Conservation (phyloP, 2,888 invertebrate species). For the Julus scandinavius region DNA sequence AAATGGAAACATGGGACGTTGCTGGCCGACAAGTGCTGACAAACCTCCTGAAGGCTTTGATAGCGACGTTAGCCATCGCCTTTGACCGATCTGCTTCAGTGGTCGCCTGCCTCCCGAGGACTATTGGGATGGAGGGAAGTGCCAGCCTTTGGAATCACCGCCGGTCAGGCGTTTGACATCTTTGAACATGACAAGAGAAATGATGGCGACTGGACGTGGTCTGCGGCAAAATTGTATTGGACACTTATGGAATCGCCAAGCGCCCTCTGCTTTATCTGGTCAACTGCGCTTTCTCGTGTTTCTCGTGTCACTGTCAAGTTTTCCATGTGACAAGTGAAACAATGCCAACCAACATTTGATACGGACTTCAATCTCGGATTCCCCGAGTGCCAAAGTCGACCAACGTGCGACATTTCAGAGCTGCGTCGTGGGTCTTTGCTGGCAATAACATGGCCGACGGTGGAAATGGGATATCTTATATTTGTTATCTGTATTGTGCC, state of each 20-base stretch:
- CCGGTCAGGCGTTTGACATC: background rate
- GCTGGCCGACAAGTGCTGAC: background rate
- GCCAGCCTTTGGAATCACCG: background rate
- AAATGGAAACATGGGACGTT: background rate
- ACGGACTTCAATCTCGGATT: background rate
- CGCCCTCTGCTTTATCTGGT: slow-evolving; percentile 27
- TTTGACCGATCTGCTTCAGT: background rate
- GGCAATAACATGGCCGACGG: background rate
- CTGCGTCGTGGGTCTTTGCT: background rate
- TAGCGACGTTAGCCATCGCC: background rate
- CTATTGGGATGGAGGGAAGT: background rate
- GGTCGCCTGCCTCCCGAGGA: background rate
- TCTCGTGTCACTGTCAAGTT: background rate
- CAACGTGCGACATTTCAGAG: background rate
- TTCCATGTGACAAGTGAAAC: background rate
- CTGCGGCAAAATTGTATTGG: background rate
- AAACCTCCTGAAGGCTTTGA: slow-evolving; percentile 22
- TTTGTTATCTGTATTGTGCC: background rate
- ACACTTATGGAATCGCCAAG: background rate
- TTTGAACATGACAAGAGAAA: slow-evolving; percentile 8
- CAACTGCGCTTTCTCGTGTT: slow-evolving; percentile 37
- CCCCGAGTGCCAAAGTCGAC: background rate
- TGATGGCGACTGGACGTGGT: slow-evolving; percentile 8
- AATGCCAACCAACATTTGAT: slow-evolving; percentile 3
- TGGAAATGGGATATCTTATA: background rate